Evolutionary conservation across 2,113 vertebrate species (phyloP), one percentile per base, ranked within the genome.

Genomic region (Lophochroa leadbeateri): DNA sequence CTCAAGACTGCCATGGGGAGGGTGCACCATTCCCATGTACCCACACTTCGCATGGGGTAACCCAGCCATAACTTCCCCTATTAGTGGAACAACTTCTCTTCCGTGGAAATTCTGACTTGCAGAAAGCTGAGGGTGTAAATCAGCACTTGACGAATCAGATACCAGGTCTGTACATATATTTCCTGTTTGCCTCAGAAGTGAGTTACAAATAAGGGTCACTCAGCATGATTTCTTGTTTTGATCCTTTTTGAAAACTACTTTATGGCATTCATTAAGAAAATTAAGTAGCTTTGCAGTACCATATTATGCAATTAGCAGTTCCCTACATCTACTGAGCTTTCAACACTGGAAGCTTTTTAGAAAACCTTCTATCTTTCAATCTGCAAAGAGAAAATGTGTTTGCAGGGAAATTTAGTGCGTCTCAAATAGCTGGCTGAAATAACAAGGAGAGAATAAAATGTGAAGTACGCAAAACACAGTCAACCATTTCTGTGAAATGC

Each of bases 261-360:
- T 79, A 52, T 47, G n/a, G 6, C 39, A 82, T 82, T 94, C 44
- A 82, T 92, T 69, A 69, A n/a, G 52, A 94, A 92, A 96, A 91
- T 79, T 91, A 94, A 33, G 61, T 84, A 71, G 20, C 24, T 90
- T 94, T 87, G 57, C 49, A 91, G 31, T 23, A 85, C 33, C n/a
- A 14, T 60, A 77, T 94, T 91, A 92, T 65, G 28, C 84, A 91
- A 91, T 91, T 95, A 92, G 27, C 29, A 72, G 33, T 76, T 94
- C 29, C 17, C 11, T 82, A 69, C 25, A 39, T 65, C 41, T 80
- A 77, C 76, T 39, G 64, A 72, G 37, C 28, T 86, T 93, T 86
- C 43, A 78, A 21, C 16, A n/a, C 20, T 71, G 37, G 53, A 49
- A 93, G 37, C 41, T 18, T 67, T 72, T 88, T 47, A 52, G 28